Base-by-base conservation (phyloP, 2,113 vertebrate species). In the Podarcis muralis region DNA sequence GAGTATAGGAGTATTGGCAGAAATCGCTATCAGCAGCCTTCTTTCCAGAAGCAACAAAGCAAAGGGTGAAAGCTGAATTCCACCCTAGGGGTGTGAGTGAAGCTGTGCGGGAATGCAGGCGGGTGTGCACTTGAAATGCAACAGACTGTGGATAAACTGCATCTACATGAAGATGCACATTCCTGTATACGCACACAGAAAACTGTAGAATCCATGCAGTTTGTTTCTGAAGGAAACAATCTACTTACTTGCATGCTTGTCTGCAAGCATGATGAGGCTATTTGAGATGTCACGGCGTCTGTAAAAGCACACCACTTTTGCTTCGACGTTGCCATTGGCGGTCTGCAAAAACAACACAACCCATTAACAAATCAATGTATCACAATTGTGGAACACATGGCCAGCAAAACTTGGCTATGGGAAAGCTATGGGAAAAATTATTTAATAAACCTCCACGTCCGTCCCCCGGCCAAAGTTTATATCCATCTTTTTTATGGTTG, bases 241-340 rank as follows among this genome's bases (percentile, higher is more conserved):
- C 78, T 88, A 97, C 97, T 97, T 97, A 99, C 99, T 99, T 96
- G 99, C 98, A 94, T 99, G 98, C 92, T 99, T 99, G 96, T 99
- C 99, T 93, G 99, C 98, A 92, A 99, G 98, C 97, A 99, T 98
- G 95, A 99, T 98, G 93, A 99, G 99, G 90, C 98, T 99, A 97
- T 99, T 98, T 86, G 99, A 99, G 95, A 99, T 99, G 96, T 99
- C 99, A 95, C 99, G 97, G 92, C 99, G 95, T 93, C 99, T 98
- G 96, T 99, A 99, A 97, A 99, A 99, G 95, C 99, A 99, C 84
- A 99, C 98, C 92, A 99, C 99, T 97, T 99, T 99, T 92, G 99
- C 99, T 96, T 99, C 99, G 96, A 99, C 99, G 0, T 99, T 99
- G 92, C 99, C 99, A 94, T 98, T 99, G 83, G 98, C 98, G 65